These are phyloP conservation scores for Muntiacus muntjak DNA, from an alignment of 2,113 vertebrate species.

Conservation along the genomic window DNA sequence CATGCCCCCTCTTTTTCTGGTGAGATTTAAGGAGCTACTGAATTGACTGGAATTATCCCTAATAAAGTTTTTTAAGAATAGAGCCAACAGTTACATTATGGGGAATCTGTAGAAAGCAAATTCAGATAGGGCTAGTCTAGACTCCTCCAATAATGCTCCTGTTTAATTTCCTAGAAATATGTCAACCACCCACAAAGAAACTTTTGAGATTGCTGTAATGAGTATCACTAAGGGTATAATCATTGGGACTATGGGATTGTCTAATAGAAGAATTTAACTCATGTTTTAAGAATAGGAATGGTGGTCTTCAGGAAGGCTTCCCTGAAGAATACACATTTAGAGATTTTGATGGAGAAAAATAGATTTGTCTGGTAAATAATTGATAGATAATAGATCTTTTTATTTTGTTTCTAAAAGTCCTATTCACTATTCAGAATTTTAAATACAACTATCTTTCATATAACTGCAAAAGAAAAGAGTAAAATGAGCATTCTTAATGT, in stretches of 20 bases:
- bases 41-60: not conserved
- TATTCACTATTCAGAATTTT: conserved; percentile 18
- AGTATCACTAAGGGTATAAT: not conserved
- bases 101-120: conserved; percentile 9
- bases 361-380: not conserved
- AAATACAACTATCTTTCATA: not conserved
- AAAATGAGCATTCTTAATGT: not conserved
- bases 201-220: not conserved
- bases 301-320: not conserved
- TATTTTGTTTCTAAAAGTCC: not conserved
- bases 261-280: not conserved
- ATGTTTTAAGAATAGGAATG: not conserved
- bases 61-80: not conserved
- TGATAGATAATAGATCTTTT: not conserved
- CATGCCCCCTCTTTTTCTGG: not conserved
- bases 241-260: not conserved
- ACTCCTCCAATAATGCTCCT: not conserved
- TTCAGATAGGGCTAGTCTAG: not conserved
- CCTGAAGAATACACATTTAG: not conserved
- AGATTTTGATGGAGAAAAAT: not conserved
- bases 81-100: not conserved
- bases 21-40: not conserved
- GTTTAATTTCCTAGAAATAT: not conserved
- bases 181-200: not conserved
- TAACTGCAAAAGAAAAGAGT: not conserved